Evolutionary conservation across 2,113 vertebrate species (phyloP).

Genomic region (Ameiurus melas): DNA sequence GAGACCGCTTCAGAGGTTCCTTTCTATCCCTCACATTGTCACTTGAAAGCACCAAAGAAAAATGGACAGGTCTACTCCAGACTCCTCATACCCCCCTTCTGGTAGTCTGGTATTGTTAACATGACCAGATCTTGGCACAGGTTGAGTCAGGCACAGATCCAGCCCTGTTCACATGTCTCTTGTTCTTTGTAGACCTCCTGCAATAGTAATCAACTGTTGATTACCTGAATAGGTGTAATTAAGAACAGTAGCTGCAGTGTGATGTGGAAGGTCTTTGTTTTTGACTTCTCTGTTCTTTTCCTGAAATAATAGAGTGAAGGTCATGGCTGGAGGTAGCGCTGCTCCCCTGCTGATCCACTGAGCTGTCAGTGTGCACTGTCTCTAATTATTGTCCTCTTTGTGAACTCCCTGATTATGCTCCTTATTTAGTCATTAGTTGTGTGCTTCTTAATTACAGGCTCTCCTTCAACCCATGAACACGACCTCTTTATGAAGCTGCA

Average conservation of each 20-base stretch:
- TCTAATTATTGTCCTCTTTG: slow-evolving; percentile 71
- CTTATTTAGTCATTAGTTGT: slow-evolving; percentile 61
- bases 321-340: slow-evolving; percentile 18
- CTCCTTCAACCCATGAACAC: slow-evolving; percentile 66
- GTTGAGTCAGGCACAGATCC: background rate
- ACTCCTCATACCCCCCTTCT: background rate
- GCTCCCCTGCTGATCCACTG: slow-evolving; percentile 58
- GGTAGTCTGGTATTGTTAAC: background rate
- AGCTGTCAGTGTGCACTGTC: slow-evolving; percentile 53
- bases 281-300: slow-evolving; percentile 31
- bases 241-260: slow-evolving; percentile 13
- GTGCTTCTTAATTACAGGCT: slow-evolving; percentile 62
- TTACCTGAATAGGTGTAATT: slow-evolving; percentile 42
- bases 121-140: slow-evolving; percentile 2
- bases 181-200: slow-evolving; percentile 24
- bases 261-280: slow-evolving; percentile 14
- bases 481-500: slow-evolving; percentile 37
- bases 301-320: slow-evolving; percentile 39
- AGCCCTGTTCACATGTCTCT: background rate
- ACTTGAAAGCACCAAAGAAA: background rate
- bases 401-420: slow-evolving; percentile 71
- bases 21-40: slow-evolving; percentile 4
- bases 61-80: background rate
- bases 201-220: slow-evolving; percentile 42
- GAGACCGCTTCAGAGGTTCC: slow-evolving; percentile 52